These are phyloP conservation scores for Bombus confusus DNA, from an alignment of 1,140 invertebrate genomes.

Conservation along the genomic window DNA sequence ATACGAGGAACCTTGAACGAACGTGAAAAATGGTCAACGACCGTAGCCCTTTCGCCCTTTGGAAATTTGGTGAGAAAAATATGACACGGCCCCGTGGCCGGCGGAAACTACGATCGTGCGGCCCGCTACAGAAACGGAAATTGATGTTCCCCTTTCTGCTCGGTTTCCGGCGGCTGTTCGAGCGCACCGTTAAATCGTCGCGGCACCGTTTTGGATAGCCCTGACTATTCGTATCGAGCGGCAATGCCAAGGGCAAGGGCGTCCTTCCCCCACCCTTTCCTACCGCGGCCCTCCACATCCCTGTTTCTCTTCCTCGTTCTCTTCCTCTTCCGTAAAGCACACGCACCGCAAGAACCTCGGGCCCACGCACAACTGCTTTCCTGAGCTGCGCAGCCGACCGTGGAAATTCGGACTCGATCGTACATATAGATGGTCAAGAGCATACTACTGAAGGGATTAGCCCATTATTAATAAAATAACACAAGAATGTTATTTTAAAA, in stretches of 20 bases:
- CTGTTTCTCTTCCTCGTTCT: constrained; percentile 75
- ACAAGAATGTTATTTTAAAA: too few relatives aligned
- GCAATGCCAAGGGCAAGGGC: constrained; percentile 83
- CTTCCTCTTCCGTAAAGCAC: constrained; percentile 63
- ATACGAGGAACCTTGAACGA: neutral
- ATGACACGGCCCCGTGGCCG: neutral
- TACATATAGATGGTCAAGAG: neutral
- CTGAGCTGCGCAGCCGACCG: neutral
- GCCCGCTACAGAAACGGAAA: constrained; percentile 42
- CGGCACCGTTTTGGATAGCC: constrained; percentile 79
- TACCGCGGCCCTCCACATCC: constrained; percentile 68
- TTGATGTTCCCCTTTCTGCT: constrained; percentile 41
- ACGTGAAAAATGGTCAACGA: neutral
- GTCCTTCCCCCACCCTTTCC: constrained; percentile 73
- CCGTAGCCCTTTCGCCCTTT: neutral
- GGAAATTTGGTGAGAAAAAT: neutral
- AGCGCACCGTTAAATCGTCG: constrained; percentile 71
- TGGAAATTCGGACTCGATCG: constrained; percentile 30
- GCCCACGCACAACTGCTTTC: constrained; percentile 19
- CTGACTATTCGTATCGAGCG: constrained; percentile 82
- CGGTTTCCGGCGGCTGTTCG: constrained; percentile 46
- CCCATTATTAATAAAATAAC: too few relatives aligned
- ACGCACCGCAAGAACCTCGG: constrained; percentile 18
- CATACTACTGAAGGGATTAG: too few relatives aligned
- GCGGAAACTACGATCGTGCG: constrained; percentile 3